Percentiles rank a stretch among this genome's conserved stretches.
These are phyloP conservation scores for Semnornis frantzii DNA, from an alignment of 2,113 vertebrate genomes.

Conservation along the genomic window DNA sequence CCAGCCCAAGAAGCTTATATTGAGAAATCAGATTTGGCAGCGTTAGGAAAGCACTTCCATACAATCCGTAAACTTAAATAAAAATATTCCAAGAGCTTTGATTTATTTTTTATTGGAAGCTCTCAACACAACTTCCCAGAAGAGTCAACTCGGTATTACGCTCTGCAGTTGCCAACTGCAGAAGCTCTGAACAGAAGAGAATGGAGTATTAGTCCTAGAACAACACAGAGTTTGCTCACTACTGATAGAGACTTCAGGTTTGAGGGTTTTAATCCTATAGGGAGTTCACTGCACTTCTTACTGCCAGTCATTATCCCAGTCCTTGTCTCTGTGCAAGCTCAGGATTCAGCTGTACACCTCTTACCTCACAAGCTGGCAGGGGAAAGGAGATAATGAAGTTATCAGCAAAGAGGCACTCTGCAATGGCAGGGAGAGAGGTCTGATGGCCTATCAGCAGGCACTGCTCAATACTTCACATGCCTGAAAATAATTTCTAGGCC, in stretches of 20 bases:
- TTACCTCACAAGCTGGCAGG: not conserved
- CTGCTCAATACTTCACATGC: not conserved
- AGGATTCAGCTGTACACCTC: not conserved
- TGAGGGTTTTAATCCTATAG: not conserved
- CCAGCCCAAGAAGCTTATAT: not conserved
- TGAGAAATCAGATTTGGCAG: not conserved
- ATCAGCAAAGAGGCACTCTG: not conserved
- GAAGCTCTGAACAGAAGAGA: not conserved
- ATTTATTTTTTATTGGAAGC: not conserved
- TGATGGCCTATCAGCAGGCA: not conserved
- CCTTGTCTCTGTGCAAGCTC: not conserved
- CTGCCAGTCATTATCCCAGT: not conserved
- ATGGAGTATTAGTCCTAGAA: not conserved
- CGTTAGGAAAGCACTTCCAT: not conserved
- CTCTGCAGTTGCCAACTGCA: not conserved
- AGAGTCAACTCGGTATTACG: not conserved
- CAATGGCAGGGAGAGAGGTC: fast-evolving
- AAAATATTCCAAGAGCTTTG: not conserved
- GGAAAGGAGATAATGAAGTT: conserved; percentile 1
- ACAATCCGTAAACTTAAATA: not conserved
- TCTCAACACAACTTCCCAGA: not conserved
- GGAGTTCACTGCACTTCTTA: not conserved
- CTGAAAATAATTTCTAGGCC: not conserved
- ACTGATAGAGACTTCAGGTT: not conserved
- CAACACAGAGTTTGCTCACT: not conserved